Evolutionary conservation across 1,140 invertebrate species (phyloP).

Genomic region (Leptoteleia sp.): DNA sequence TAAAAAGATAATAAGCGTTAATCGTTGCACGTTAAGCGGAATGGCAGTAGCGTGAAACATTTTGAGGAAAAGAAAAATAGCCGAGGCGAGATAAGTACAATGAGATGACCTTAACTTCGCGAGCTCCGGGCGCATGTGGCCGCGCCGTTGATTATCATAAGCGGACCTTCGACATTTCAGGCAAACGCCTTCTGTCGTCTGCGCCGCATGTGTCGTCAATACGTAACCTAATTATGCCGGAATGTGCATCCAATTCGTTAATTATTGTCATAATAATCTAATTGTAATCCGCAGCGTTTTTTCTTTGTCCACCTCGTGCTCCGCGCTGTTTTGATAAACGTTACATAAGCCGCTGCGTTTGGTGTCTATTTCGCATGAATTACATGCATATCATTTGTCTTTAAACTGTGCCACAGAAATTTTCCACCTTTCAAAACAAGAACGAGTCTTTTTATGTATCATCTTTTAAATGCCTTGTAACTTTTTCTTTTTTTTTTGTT

Average conservation of each 20-base stretch:
- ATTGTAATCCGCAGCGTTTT: not conserved
- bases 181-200: constrained; percentile 32
- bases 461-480: no score
- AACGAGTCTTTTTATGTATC: no score
- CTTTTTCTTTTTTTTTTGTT: no score
- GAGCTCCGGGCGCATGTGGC: constrained; percentile 21
- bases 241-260: constrained; percentile 26
- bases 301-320: not conserved
- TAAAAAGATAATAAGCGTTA: no score
- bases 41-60: no score
- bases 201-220: not conserved
- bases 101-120: constrained; percentile 37
- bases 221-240: constrained; percentile 30
- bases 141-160: constrained; percentile 41
- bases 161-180: constrained; percentile 49
- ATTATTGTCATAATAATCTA: constrained; percentile 28
- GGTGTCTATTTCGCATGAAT: not conserved
- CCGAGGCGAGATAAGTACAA: constrained; percentile 43
- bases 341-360: not conserved
- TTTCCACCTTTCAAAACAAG: no score
- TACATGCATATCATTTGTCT: not conserved
- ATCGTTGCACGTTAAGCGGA: no score
- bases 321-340: not conserved
- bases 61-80: no score
- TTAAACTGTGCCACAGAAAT: no score